These are phyloP conservation scores for Fukomys damarensis DNA, from an alignment of 2,113 vertebrate species.

Conservation along the genomic window DNA sequence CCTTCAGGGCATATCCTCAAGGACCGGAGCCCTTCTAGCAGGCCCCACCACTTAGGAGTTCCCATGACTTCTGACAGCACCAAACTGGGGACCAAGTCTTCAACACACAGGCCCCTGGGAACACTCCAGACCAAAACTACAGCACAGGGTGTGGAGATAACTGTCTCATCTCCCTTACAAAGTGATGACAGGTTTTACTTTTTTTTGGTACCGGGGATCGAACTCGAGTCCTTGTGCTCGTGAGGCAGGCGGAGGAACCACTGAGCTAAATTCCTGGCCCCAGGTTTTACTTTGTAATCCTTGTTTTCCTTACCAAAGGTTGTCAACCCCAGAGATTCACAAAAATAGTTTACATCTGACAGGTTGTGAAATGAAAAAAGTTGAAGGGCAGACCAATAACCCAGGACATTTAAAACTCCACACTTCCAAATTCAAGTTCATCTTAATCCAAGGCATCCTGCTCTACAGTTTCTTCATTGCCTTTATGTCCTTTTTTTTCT, in stretches of 20 bases:
- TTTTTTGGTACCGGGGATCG: no score
- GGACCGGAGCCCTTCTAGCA: background rate
- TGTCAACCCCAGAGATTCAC: background rate
- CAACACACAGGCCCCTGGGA: background rate
- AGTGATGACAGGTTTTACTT: background rate
- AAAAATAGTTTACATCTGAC: slow-evolving; percentile 26
- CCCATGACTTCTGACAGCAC: background rate
- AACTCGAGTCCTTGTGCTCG: no score
- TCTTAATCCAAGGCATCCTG: background rate
- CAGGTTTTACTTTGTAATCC: background rate
- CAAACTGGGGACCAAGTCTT: background rate
- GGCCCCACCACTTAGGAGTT: background rate
- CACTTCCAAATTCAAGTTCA: background rate
- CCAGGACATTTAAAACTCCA: background rate
- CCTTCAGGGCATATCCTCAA: background rate
- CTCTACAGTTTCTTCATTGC: background rate
- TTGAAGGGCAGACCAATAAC: background rate
- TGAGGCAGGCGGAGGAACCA: no score
- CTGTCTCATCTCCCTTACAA: background rate
- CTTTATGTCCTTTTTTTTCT: background rate
- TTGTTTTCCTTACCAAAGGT: background rate
- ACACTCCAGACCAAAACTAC: background rate
- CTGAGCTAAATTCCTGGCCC: no score
- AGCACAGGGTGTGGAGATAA: background rate
- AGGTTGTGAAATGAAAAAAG: background rate